These are phyloP conservation scores for Semotilus atromaculatus DNA, from an alignment of 2,797 vertebrate species.

Conservation along the genomic window DNA sequence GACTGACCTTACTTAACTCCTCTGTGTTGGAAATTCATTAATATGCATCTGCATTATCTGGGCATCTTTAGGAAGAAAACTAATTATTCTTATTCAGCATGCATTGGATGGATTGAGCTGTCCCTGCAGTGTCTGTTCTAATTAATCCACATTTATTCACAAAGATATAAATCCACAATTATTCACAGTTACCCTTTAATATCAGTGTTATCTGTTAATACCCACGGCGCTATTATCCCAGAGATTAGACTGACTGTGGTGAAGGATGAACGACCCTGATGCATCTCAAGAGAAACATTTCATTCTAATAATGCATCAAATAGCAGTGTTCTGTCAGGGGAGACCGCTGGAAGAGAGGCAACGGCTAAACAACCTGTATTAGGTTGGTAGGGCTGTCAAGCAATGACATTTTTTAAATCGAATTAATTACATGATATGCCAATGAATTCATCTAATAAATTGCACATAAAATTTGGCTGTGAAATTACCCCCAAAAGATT, in stretches of 20 bases:
- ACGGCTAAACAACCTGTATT: constrained; percentile 8
- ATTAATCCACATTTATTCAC: constrained; percentile 22
- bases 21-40: not conserved
- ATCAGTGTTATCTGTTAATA: constrained; percentile 21
- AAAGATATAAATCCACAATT: constrained; percentile 2
- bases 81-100: not conserved
- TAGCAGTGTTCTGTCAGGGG: not conserved
- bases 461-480: no score
- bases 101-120: not conserved
- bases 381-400: not conserved
- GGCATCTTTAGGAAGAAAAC: not conserved
- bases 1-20: not conserved
- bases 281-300: constrained; percentile 42
- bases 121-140: not conserved
- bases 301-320: constrained; percentile 19
- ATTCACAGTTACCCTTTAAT: constrained; percentile 22
- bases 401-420: accelerated
- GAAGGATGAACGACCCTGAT: constrained; percentile 32
- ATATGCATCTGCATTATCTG: not conserved
- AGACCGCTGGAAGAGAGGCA: not conserved
- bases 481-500: not conserved
- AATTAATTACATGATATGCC: not conserved
- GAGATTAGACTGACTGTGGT: constrained; percentile 6
- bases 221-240: constrained; percentile 6
- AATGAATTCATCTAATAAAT: not conserved